These are phyloP conservation scores for Forficula auricularia DNA, from an alignment of 1,140 invertebrate genomes.

Conservation along the genomic window DNA sequence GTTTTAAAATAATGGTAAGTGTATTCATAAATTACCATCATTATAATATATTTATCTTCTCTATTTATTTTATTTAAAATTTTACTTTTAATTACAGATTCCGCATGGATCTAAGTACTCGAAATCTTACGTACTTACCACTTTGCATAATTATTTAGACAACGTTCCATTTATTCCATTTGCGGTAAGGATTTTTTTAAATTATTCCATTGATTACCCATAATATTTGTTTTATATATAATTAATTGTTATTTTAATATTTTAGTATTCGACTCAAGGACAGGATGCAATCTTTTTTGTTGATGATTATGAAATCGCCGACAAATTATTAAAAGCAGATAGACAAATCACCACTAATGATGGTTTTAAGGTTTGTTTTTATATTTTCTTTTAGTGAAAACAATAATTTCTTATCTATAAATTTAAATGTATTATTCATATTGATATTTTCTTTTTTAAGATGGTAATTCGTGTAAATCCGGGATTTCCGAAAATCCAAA, in stretches of 20 bases:
- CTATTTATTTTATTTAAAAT: too few species aligned
- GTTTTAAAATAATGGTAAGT: too few species aligned
- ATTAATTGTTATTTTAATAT: conserved; percentile 16
- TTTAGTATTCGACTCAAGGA: conserved; percentile 30
- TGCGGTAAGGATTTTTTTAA: conserved; percentile 24
- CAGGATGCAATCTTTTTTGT: conserved; percentile 45
- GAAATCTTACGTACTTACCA: conserved; percentile 42
- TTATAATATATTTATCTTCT: too few species aligned
- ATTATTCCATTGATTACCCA: conserved; percentile 1
- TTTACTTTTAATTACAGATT: conserved; percentile 29
- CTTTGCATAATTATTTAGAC: conserved; percentile 36
- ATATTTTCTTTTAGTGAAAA: background rate
- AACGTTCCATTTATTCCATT: conserved; percentile 45
- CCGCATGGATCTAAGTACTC: conserved; percentile 54
- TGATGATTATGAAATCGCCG: conserved; percentile 46
- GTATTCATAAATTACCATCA: too few species aligned
- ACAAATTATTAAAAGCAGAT: conserved; percentile 39
- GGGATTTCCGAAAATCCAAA: conserved; percentile 38
- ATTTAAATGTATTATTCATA: too few species aligned
- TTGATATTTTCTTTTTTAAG: conserved; percentile 26
- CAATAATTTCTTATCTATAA: too few species aligned
- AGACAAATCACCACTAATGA: conserved; percentile 43
- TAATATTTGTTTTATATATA: conserved; percentile 5
- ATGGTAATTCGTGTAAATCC: conserved; percentile 41
- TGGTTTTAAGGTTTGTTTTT: conserved; percentile 25